These are phyloP conservation scores for Hypomecis punctinalis DNA, from an alignment of 2,888 invertebrate genomes.

Conservation along the genomic window DNA sequence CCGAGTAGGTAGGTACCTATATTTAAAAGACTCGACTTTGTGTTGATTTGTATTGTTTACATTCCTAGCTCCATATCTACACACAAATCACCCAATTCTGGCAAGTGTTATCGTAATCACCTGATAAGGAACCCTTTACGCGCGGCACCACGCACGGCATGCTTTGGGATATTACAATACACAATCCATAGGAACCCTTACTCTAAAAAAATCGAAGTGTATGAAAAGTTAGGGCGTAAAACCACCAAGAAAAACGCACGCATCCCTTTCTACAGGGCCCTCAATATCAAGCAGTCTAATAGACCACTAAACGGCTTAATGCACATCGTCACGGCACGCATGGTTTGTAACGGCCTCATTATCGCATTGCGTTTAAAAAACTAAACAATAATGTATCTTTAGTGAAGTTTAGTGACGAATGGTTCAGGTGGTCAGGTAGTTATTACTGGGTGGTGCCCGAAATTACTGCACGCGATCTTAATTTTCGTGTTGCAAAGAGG, in stretches of 20 bases:
- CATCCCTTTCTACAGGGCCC: no score
- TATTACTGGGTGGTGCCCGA: constrained; percentile 16
- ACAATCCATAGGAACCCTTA: no score
- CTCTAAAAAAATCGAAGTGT: no score
- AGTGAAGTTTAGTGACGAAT: constrained; percentile 7
- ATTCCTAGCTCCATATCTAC: not conserved
- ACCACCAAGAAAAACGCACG: no score
- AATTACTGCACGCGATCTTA: constrained; percentile 1
- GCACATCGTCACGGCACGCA: constrained; percentile 8
- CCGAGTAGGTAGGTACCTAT: no score
- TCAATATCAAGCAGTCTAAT: no score
- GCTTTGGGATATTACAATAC: no score
- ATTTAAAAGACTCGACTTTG: no score
- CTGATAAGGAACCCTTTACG: constrained; percentile 23
- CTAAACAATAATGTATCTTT: constrained; percentile 24
- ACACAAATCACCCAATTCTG: not conserved
- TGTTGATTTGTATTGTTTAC: no score
- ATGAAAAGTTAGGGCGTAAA: no score
- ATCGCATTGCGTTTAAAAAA: constrained; percentile 27
- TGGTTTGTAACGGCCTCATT: not conserved
- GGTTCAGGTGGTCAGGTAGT: constrained; percentile 7
- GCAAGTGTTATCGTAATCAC: constrained; percentile 14
- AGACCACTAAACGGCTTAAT: not conserved
- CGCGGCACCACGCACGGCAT: not conserved
- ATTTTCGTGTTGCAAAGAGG: not conserved